Base-by-base conservation (phyloP, 2,797 vertebrate genomes). In the Austrolebias charrua region DNA sequence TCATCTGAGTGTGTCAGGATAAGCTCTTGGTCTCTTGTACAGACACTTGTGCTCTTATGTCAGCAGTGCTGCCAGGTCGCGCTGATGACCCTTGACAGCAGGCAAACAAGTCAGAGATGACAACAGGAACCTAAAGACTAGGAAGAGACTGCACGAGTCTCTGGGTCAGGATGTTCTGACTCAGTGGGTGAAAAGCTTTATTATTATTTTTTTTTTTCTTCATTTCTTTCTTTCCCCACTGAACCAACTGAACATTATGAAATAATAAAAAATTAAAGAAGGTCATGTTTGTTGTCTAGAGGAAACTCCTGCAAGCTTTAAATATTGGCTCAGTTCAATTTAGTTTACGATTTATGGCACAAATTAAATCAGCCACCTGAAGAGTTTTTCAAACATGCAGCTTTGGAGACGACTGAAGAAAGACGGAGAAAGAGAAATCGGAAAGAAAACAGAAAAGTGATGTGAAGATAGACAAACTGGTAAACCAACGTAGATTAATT, bases 11-110 rank as follows among this genome's bases (percentile, higher is more conserved):
- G 28, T 8, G 48, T 47, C 55, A 67, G 7, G 60, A 51, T 24
- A 51, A 53, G 43, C 29, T 20, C 48, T 8, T 31, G 28, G 50
- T 51, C 29, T 15, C 40, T 53, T 44, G 38, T 0, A 35, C 35
- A 63, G 52, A 52, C 49, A 8, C 45, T 45, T 47, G 24, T 63
- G 45, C 48, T 55, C 38, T 28, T 42, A 38, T 71, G 77, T 71
- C 3, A 45, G 13, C 60, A 46, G 31, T n/a, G 48, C 60, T 73
- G 78, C 56, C 78, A 60, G 72, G 63, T 73, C 35, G 3, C 44
- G 47, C 65, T 24, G 44, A 46, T 53, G 60, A 68, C 33, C 52
- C 31, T 6, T 56, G 28, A 64, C 0, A 28, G 55, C 60, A 68
- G 49, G 15, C 61, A 33, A 42, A 60, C 50, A 55, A 55, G 53